A percentile compares a stretch with the other conserved stretches of the same genome.
phyloP scores from a whole-genome alignment of 2,113 vertebrate genomes.

The Benitochromis conjunctus region DNA sequence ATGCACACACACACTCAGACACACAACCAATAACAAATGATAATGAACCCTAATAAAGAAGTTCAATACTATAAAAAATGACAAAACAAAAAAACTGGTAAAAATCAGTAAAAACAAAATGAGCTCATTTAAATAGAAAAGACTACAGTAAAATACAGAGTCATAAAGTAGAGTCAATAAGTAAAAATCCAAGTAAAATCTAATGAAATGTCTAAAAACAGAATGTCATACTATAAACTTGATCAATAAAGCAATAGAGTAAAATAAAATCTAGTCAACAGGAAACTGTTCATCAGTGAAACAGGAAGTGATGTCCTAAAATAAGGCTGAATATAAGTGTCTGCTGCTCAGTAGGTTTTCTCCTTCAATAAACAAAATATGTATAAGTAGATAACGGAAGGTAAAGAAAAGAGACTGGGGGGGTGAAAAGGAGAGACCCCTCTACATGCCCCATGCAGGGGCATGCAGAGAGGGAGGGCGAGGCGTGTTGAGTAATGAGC shows the following conservation, averaged over 20 bases:
- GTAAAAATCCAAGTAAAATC: neutral
- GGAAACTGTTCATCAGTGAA: neutral
- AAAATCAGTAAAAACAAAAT: neutral
- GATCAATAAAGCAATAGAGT: neutral
- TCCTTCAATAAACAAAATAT: neutral
- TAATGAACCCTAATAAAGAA: neutral
- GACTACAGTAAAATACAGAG: neutral
- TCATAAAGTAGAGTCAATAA: neutral
- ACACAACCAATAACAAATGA: neutral
- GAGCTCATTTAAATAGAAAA: neutral
- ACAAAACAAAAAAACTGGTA: neutral
- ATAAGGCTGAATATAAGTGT: neutral
- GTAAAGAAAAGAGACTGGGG: neutral
- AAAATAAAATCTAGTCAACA: neutral
- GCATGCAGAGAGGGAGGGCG: slow-evolving; percentile 29
- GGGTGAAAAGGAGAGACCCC: slow-evolving; percentile 24
- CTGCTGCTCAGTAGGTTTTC: neutral
- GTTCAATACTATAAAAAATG: neutral
- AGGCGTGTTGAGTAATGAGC: slow-evolving; percentile 75
- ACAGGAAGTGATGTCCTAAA: neutral
- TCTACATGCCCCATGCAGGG: too few species aligned
- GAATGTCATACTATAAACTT: neutral
- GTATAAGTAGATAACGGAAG: neutral
- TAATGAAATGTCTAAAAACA: neutral
- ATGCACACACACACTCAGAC: neutral